Evolutionary conservation across 1,140 invertebrate genomes (phyloP).

Genomic region (Theocolax elegans): DNA sequence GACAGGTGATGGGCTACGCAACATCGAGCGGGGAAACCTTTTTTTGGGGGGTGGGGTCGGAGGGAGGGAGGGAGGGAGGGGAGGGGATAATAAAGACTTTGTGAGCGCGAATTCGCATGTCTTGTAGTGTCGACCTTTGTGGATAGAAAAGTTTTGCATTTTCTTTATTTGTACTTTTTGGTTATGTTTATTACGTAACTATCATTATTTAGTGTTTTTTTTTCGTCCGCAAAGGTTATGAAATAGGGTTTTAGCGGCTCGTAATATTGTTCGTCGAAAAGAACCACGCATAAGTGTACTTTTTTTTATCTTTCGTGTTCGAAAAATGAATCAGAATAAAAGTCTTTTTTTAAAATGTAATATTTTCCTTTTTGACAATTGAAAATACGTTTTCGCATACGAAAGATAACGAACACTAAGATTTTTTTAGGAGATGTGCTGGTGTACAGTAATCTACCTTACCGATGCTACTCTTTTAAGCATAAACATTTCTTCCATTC

Average conservation of each 20-base stretch:
- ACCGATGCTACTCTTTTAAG: too few species aligned
- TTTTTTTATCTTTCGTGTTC: conserved; percentile 45
- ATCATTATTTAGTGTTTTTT: background rate
- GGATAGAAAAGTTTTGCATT: background rate
- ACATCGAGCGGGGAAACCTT: too few species aligned
- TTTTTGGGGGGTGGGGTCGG: too few species aligned
- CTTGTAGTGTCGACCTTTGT: background rate
- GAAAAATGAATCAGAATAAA: background rate
- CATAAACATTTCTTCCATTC: background rate
- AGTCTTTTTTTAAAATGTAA: background rate
- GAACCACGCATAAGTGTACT: conserved; percentile 16
- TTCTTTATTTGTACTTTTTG: background rate
- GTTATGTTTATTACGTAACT: background rate
- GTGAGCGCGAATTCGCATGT: background rate
- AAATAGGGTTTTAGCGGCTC: conserved; percentile 44
- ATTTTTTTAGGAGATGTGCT: too few species aligned
- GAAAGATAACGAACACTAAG: background rate
- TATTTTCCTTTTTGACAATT: background rate
- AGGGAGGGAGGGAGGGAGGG: background rate
- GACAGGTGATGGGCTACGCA: background rate
- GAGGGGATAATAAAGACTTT: background rate
- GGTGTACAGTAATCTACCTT: too few species aligned
- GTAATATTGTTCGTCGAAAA: conserved; percentile 39
- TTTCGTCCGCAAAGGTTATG: conserved; percentile 31
- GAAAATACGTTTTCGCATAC: background rate